Conservation (phyloP, 2,888 invertebrate genomes). For the Caenorhabditis parvicauda region DNA sequence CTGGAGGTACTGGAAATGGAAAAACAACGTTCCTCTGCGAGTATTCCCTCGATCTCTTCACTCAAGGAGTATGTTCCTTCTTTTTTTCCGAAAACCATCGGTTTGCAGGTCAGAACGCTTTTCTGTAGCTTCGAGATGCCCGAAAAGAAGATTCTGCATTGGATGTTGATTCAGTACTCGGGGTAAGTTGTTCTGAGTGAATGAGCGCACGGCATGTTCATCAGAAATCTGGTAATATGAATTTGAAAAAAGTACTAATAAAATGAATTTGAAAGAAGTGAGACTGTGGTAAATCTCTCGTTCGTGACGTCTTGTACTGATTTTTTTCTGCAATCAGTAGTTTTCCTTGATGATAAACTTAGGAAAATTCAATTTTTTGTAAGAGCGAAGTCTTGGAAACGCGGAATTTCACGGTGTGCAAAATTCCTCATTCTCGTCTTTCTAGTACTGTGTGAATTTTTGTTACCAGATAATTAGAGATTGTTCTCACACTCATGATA, state of each 20-base stretch:
- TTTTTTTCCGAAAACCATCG: not conserved
- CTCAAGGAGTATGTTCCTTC: constrained; percentile 43
- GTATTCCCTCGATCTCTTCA: constrained; percentile 57
- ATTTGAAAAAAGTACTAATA: too few relatives aligned
- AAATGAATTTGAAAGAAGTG: too few relatives aligned
- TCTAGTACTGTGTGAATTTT: too few relatives aligned
- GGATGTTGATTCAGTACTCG: constrained; percentile 62
- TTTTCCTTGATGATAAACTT: too few relatives aligned
- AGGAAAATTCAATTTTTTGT: too few relatives aligned
- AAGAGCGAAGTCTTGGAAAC: too few relatives aligned
- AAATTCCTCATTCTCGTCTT: constrained; percentile 5
- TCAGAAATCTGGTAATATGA: too few relatives aligned
- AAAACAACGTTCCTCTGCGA: constrained; percentile 62
- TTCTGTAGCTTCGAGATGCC: constrained; percentile 62
- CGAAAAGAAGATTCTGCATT: constrained; percentile 58
- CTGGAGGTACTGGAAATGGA: constrained; percentile 59
- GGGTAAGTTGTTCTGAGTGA: constrained; percentile 49
- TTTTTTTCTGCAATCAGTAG: not conserved
- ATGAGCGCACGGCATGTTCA: too few relatives aligned
- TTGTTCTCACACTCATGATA: too few relatives aligned
- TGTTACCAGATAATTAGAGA: too few relatives aligned
- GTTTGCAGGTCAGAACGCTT: constrained; percentile 56
- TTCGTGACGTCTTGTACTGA: too few relatives aligned
- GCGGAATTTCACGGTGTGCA: not conserved
- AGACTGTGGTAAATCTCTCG: too few relatives aligned